These are phyloP conservation scores for Xestobium rufovillosum DNA, from an alignment of 2,888 invertebrate species.

Conservation along the genomic window DNA sequence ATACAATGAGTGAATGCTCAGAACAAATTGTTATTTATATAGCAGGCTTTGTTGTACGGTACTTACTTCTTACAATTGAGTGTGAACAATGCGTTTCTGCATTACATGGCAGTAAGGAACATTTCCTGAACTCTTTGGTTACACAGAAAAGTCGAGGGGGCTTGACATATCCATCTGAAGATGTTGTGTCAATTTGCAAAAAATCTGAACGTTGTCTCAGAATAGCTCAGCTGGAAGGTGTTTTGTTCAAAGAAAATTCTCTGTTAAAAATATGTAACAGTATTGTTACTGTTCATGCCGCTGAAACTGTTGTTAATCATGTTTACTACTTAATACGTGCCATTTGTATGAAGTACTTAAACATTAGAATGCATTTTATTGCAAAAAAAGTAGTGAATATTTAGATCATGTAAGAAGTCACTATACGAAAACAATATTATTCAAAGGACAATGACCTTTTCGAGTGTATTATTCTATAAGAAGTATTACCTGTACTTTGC, in stretches of 20 bases:
- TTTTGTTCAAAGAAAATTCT: neutral
- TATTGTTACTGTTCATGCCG: too few relatives aligned
- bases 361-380: neutral
- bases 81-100: constrained; percentile 1
- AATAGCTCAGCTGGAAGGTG: neutral
- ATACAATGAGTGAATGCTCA: constrained; percentile 7
- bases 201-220: neutral
- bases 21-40: constrained; percentile 15
- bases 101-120: neutral
- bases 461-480: too few relatives aligned
- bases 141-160: constrained; percentile 9
- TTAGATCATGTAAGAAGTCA: too few relatives aligned
- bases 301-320: neutral
- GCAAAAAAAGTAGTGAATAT: neutral
- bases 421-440: too few relatives aligned
- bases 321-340: neutral
- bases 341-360: neutral
- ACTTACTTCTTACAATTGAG: neutral
- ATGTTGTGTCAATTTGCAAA: constrained; percentile 12
- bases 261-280: too few relatives aligned
- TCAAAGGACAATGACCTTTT: too few relatives aligned
- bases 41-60: constrained; percentile 10
- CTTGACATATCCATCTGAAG: constrained; percentile 11
- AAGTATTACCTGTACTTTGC: too few relatives aligned
- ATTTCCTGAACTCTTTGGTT: constrained; percentile 8